Base-by-base conservation (phyloP, 2,797 vertebrate species). In the Cossypha niveicapilla region DNA sequence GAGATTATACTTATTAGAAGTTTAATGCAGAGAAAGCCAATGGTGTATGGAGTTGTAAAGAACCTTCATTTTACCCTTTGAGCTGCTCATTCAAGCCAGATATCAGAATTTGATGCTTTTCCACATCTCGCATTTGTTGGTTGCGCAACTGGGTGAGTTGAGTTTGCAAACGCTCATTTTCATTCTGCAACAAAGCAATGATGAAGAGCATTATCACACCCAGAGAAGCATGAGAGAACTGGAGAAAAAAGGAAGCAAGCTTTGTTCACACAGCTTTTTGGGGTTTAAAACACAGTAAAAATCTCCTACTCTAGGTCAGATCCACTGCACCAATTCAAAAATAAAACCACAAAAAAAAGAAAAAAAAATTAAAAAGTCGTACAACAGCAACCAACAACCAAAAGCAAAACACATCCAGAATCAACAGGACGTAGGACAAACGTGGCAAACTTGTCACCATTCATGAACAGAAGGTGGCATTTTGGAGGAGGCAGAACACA, bases 61-160 rank as follows among this genome's bases (percentile, higher is more conserved):
- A 90, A 30, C 1, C 13, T 45, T 35, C 5, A 1, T 14, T 91
- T 96, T 96, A 99, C 99, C 98, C 98, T 97, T 97, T 98, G 30
- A 99, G 98, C 91, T 99, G 98, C 24, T 99, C 98, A 41, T 98
- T 99, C 73, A 99, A 97, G 77, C 97, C 97, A 72, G 96, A 97
- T 37, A 99, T 95, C 50, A 98, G 93, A 54, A 98, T 95, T 47
- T 98, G 98, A 79, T 99, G 98, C 82, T 99, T 99, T 94, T 99
- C 99, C 5, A 94, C 91, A 11, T 99, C 99, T 92, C 98, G 93
- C 76, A 57, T 96, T 90, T 99, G 98, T 24, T 99, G 99, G 91
- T 19, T 98, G 25, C 98, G 97, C 32, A 98, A 42, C 3, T 96
- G 97, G 53, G 96, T 78, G 5, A 99, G 95, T 7, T 99, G 99